Percentiles rank a stretch among this genome's conserved stretches.
phyloP scores from a whole-genome alignment of 2,797 vertebrate genomes.

The Leptodactylus fallax region DNA sequence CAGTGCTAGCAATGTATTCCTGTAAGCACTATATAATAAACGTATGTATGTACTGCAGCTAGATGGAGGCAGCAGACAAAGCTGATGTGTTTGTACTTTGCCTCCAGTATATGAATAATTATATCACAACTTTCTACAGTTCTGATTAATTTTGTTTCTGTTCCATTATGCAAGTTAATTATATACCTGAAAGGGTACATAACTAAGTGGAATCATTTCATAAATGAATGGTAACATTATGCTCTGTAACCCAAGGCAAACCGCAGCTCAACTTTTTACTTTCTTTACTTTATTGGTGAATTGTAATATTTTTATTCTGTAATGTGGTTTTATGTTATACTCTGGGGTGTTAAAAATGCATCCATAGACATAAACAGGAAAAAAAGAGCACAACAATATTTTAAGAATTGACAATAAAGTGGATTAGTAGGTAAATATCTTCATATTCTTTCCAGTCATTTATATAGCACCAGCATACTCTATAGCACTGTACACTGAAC shows the following conservation, averaged over 20 bases:
- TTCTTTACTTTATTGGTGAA: constrained; percentile 36
- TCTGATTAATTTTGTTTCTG: constrained; percentile 45
- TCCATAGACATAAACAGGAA: not conserved
- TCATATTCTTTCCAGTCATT: not conserved
- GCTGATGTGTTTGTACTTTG: constrained; percentile 44
- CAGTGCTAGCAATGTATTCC: not conserved
- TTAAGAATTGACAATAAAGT: not conserved
- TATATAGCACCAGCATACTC: too few relatives aligned
- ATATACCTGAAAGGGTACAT: constrained; percentile 56
- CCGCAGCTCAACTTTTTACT: constrained; percentile 2
- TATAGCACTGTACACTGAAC: too few relatives aligned
- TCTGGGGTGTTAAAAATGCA: not conserved
- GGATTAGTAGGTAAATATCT: not conserved
- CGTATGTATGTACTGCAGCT: constrained; percentile 8
- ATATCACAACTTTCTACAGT: constrained; percentile 48
- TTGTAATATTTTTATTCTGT: constrained; percentile 21
- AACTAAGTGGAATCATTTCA: constrained; percentile 51
- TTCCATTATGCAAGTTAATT: constrained; percentile 56
- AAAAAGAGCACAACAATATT: not conserved
- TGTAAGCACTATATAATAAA: constrained; percentile 38
- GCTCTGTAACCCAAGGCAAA: constrained; percentile 44
- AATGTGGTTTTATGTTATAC: not conserved
- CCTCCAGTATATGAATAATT: constrained; percentile 53
- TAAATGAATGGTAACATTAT: constrained; percentile 37
- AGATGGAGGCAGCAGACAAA: constrained; percentile 11